Evolutionary conservation across 1,140 invertebrate species (phyloP), one percentile per base, ranked within the genome.

Genomic region (Papilio polyxenes): DNA sequence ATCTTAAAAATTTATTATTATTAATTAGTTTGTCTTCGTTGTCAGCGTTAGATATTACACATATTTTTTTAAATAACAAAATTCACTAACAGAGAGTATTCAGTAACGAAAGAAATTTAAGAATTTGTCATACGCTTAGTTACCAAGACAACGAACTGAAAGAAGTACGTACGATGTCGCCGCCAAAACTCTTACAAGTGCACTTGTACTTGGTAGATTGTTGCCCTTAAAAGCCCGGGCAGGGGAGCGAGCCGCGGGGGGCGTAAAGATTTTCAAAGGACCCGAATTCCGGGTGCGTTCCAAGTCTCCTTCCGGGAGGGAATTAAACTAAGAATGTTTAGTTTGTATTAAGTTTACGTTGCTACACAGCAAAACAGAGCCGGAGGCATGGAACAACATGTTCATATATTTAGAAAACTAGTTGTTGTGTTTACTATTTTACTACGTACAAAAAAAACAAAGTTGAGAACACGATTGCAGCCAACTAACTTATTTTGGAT

Each of bases 221-320:
- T 82, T 76, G 53, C 82, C 83, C 23, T 31, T 83, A 84, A 87
- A 89, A 87, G 82, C 76, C 59, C 75, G 78, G 82, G 82, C 10
- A 85, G 84, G 83, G 84, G 82, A 80, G 72, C 81, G 82, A 81
- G 65, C 7, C 65, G 65, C 20, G 62, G 20, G 62, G 10, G 59
- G 20, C 9, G 62, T 23, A 15, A 20, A 80, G 69, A 80, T 84
- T 87, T 85, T 86, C 85, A 83, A 86, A 88, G 84, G 81, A 81
- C 82, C 40, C 84, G 83, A 85, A 87, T 87, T 88, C 87, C 87
- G 85, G 82, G 56, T 81, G 80, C 40, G 40, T 3, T 0, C 40
- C 40, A 82, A 82, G 80, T 79, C 82, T 84, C 83, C 85, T 88
- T 86, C 83, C 84, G 78, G 86, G 83, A 81, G 83, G 83, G 84